These are phyloP conservation scores for Calcarius lapponicus DNA, from an alignment of 2,797 vertebrate species.

Conservation along the genomic window DNA sequence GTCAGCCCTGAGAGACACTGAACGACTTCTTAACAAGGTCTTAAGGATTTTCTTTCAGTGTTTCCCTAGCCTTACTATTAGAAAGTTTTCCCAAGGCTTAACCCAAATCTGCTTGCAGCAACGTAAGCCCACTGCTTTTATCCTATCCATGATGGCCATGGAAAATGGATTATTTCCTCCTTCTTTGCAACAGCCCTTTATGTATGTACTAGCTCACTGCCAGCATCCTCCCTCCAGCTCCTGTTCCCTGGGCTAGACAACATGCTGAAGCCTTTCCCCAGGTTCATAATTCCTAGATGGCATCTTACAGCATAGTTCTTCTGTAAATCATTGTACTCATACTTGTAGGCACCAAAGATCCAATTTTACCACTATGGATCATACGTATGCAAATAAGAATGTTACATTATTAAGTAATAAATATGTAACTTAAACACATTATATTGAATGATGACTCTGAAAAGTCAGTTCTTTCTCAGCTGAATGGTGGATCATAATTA, in stretches of 20 bases:
- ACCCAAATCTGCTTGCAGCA: background rate
- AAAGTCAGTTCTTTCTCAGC: background rate
- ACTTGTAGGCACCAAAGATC: background rate
- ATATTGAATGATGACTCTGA: background rate
- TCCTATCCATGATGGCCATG: background rate
- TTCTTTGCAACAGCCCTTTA: background rate
- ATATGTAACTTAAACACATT: background rate
- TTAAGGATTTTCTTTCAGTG: background rate
- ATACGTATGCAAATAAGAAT: background rate
- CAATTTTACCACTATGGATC: background rate
- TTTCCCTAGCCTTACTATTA: background rate
- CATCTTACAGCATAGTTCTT: background rate
- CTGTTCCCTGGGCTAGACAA: background rate
- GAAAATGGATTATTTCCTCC: slow-evolving; percentile 34
- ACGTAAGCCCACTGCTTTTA: background rate
- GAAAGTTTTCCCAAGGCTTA: slow-evolving; percentile 4
- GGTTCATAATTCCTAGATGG: background rate
- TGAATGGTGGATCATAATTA: background rate
- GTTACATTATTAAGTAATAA: background rate
- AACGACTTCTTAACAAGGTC: background rate
- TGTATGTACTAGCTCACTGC: background rate
- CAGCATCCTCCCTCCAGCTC: background rate
- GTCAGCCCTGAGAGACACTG: background rate
- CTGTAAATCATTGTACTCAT: background rate
- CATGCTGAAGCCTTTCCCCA: background rate